Base-by-base conservation (phyloP, 2,113 vertebrate genomes). In the Scomber japonicus region DNA sequence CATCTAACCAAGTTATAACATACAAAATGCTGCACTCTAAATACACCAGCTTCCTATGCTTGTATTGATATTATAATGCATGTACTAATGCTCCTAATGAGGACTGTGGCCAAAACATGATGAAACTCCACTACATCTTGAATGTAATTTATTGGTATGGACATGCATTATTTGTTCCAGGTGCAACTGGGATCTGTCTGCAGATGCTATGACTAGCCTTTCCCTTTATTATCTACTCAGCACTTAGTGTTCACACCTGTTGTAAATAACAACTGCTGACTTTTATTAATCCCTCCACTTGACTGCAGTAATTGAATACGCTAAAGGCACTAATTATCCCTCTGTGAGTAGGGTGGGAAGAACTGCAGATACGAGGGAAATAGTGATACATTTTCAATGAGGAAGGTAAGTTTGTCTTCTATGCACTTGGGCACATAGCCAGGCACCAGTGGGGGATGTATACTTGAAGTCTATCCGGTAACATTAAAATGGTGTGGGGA, bases 311-410 rank as follows among this genome's bases (percentile, higher is more conserved):
- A 85, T 70, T 88, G 48, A 79, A 71, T 24, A 31, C 71, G 63
- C 57, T 57, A 31, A 76, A 85, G 57, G 15, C 19, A 49, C 77
- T 88, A 80, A 89, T 85, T 82, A 85, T 75, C 30, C 50, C 51
- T 53, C 59, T 72, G 66, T 55, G 31, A 70, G 56, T n/a, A 15
- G 12, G 45, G 44, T 53, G 30, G 19, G 21, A 24, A 45, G 71
- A 81, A 80, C 46, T 17, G 24, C 75, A 63, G 27, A 65, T 54
- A 65, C 1, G 0, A 67, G 19, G 21, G 12, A 15, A 49, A 40
- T 65, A 56, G 50, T 19, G 8, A 75, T 27, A 16, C 21, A 40
- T 74, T 61, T 65, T 3, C 59, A 31, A 55, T 71, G 56, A 53
- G 78, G 0, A 57, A 5, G 48, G 17, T 59, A 19, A 27, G 54